A percentile compares a stretch with the other conserved stretches of the same genome.
These are phyloP conservation scores for Cheilosia variabilis DNA, from an alignment of 2,888 invertebrate species.

Conservation along the genomic window DNA sequence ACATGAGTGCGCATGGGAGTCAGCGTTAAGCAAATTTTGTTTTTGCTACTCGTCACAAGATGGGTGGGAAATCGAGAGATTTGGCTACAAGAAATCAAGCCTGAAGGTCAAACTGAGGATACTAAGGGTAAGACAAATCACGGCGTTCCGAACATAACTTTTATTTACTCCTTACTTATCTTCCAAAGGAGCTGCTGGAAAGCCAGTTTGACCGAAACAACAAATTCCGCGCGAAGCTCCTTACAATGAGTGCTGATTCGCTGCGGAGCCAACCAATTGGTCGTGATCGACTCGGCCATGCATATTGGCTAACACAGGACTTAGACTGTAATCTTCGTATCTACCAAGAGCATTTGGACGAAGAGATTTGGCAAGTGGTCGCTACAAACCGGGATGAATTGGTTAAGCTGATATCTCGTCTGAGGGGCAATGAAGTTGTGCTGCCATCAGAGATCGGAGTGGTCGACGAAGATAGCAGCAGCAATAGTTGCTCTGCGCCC, in stretches of 20 bases:
- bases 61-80: slow-evolving; percentile 97
- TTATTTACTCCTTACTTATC: background rate
- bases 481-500: slow-evolving; percentile 81
- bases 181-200: slow-evolving; percentile 87
- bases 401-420: slow-evolving; percentile 89
- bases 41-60: slow-evolving; percentile 95
- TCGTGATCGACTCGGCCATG: slow-evolving; percentile 93
- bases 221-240: slow-evolving; percentile 95
- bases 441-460: slow-evolving; percentile 85
- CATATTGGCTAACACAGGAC: slow-evolving; percentile 97
- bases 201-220: slow-evolving; percentile 97
- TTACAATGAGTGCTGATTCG: slow-evolving; percentile 90
- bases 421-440: slow-evolving; percentile 89
- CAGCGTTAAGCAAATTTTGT: slow-evolving; percentile 94
- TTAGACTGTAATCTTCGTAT: slow-evolving; percentile 94
- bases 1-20: slow-evolving; percentile 95
- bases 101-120: slow-evolving; percentile 94
- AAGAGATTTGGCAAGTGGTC: slow-evolving; percentile 97
- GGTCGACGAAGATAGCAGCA: slow-evolving; percentile 88
- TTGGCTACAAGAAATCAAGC: slow-evolving; percentile 97
- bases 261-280: slow-evolving; percentile 95
- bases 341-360: slow-evolving; percentile 97
- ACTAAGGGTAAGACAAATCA: slow-evolving; percentile 89
- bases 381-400: slow-evolving; percentile 94
- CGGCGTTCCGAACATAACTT: background rate